These are phyloP conservation scores for Psittacus erithacus DNA, from an alignment of 2,113 vertebrate genomes.

Conservation along the genomic window DNA sequence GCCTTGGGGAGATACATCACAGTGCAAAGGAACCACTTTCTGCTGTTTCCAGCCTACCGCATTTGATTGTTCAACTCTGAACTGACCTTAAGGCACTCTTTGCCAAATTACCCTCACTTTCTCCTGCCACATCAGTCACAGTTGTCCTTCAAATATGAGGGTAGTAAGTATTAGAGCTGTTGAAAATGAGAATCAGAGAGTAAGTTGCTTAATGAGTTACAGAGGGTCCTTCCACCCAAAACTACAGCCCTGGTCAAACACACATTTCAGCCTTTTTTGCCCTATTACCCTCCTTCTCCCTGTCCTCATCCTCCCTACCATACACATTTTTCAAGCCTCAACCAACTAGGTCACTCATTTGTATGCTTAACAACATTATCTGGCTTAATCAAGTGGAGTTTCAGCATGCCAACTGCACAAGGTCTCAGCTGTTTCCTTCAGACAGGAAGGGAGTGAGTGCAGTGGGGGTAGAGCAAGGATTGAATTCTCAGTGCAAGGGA, in stretches of 20 bases:
- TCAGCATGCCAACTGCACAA: neutral
- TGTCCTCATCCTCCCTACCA: neutral
- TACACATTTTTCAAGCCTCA: neutral
- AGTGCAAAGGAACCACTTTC: neutral
- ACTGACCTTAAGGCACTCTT: neutral
- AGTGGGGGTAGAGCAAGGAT: neutral
- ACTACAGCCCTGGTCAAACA: neutral
- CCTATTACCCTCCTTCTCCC: neutral
- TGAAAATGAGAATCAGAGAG: neutral
- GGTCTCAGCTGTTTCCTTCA: neutral
- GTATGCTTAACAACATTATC: accelerated
- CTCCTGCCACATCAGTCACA: neutral
- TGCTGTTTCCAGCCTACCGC: neutral
- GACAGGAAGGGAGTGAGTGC: neutral
- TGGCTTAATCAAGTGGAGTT: neutral
- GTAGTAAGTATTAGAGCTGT: neutral
- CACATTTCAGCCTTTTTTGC: neutral
- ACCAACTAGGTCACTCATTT: neutral
- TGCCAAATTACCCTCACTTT: neutral
- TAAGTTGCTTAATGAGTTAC: conserved; percentile 32
- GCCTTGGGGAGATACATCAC: neutral
- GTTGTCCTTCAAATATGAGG: conserved; percentile 41
- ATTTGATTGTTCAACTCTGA: neutral
- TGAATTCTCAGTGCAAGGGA: neutral
- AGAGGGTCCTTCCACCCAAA: neutral